Base-by-base conservation (phyloP, 30 jellyfish, hydroid and myxozoan genomes). In the Hydractinia echinata region DNA sequence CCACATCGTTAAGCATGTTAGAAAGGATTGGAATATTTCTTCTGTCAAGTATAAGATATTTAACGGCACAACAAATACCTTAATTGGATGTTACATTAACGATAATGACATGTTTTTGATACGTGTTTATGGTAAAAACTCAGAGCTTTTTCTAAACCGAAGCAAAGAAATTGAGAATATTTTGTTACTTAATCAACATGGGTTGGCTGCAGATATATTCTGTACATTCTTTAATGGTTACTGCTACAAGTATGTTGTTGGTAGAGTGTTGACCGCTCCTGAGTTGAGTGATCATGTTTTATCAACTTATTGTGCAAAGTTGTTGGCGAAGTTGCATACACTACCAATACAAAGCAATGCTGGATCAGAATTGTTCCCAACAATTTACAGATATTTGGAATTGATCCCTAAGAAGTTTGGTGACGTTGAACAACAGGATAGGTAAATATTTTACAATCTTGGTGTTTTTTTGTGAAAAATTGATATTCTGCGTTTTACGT, bases 121-220 rank as follows among this genome's bases (percentile, higher is more conserved):
- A 6, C 74, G 74, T 6, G 19, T 64, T 44, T 64, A 64, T 64
- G 74, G 74, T 13, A 64, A 64, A 64, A 64, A 64, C 39, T 64
- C 74, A 6, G 74, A 64, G 18, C 39, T n/a, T 64, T 64, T 64
- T 64, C 51, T 64, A n/a, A 51, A 64, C 74, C 74, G 39, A n/a
- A 51, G 39, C 4, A 44, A n/a, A n/a, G 74, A 64, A 64, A 7
- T 44, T 8, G 39, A 64, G 39, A n/a, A 64, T 13, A 64, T 64
- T 44, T 1, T 64, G 74, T 64, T 64, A 51, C 16, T 64, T n/a
- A n/a, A 51, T 44, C 19, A 64, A 64, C 74, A 64, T 13, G 16
- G 16, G 19, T 64, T 64, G 6, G 19, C 74, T 44, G 19, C 74
- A 7, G 19, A 64, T n/a, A 51, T 64, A 44, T 64, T 64, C 0